Evolutionary conservation across 2,888 invertebrate species (phyloP), one percentile per base, ranked within the genome.

Genomic region (Agriopis leucophaearia): DNA sequence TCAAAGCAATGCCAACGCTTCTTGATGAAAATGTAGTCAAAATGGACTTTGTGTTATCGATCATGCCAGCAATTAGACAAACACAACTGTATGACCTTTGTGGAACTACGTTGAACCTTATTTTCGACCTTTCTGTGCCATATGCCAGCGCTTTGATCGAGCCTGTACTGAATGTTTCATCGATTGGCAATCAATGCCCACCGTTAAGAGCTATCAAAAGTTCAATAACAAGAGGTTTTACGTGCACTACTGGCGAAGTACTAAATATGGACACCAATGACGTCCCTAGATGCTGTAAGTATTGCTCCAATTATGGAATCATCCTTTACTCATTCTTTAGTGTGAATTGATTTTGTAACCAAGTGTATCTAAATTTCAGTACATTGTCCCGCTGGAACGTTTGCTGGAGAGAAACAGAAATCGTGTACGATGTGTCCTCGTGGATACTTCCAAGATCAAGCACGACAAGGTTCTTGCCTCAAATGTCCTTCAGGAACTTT

Each of bases 341-440:
- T 16, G 8, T 51, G 36, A 16, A 38, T 15, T 38, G 1, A 9
- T 36, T 15, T 36, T 55, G 12, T 68, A 50, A 51, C 16, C 12
- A 40, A 18, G 35, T 42, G 45, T 57, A 3, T 67, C 72, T 64
- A 63, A 69, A 70, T 94, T 95, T 76, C 81, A 97, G 97, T 99
- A 71, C 98, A 99, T 84, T 99, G 99, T 86, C 99, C 99, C 8
- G 98, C 99, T 76, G 99, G 99, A 80, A 98, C 99, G 0, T 98
- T 96, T 82, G 98, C 98, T 50, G 97, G 96, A 18, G 97, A 97
- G 78, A 98, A 98, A 79, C 98, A 98, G 91, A 97, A 97, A 82
- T 95, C 96, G 67, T 99, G 99, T 88, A 97, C 97, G 0, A 96
- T 97, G 84, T 99, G 99, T 85, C 97, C 97, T 0, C 95, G 96